These are phyloP conservation scores for Drosophila quadrilineata DNA, from an alignment of 1,140 invertebrate species.

Conservation along the genomic window DNA sequence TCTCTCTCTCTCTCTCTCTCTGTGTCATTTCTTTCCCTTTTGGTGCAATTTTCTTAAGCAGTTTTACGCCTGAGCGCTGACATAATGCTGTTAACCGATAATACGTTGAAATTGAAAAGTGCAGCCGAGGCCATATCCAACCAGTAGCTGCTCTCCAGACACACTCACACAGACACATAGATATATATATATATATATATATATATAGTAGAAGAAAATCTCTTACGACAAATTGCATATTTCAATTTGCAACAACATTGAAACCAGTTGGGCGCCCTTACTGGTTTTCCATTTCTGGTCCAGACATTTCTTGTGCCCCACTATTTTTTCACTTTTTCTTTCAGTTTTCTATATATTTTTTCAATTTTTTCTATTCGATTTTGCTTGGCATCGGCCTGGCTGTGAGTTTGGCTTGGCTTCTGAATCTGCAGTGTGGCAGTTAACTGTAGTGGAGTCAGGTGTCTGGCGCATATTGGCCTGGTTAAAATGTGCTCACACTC, in stretches of 20 bases:
- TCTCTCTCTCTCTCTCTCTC: no score
- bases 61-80: slow-evolving; percentile 79
- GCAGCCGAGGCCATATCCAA: slow-evolving; percentile 9
- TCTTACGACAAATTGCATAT: slow-evolving; percentile 77
- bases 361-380: not conserved
- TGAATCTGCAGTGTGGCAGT: slow-evolving; percentile 27
- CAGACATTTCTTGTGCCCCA: slow-evolving; percentile 41
- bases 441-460: slow-evolving; percentile 64
- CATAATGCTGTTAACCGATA: slow-evolving; percentile 80
- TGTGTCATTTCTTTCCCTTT: slow-evolving; percentile 28
- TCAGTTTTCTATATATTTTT: no score
- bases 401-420: not conserved
- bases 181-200: no score
- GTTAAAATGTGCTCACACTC: slow-evolving; percentile 63
- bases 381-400: not conserved
- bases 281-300: slow-evolving; percentile 42
- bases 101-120: slow-evolving; percentile 79
- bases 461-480: slow-evolving; percentile 73
- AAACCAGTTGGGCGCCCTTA: slow-evolving; percentile 30
- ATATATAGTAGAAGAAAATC: no score
- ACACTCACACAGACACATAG: slow-evolving; percentile 47
- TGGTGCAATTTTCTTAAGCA: slow-evolving; percentile 76
- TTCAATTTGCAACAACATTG: slow-evolving; percentile 78
- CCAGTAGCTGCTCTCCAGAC: slow-evolving; percentile 22
- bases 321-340: slow-evolving; percentile 8